Conservation (phyloP, 2,888 invertebrate genomes). For the Halictus quadricinctus region DNA sequence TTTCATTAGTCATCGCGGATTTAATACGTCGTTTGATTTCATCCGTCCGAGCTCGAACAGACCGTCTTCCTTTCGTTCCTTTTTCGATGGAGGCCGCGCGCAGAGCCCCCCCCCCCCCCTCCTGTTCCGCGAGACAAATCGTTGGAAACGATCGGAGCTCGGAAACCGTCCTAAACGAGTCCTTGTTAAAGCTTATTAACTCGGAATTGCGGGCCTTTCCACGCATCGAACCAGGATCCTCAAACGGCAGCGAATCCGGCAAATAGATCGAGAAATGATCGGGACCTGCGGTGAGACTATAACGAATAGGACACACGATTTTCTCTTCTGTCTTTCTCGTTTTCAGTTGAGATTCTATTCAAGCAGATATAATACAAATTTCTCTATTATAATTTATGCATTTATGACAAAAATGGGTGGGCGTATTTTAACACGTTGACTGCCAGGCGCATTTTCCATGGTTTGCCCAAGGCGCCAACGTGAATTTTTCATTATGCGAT, state of each 20-base stretch:
- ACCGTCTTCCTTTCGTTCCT: conserved; percentile 30
- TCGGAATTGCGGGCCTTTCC: neutral
- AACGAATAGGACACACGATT: neutral
- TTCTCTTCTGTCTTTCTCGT: too few relatives aligned
- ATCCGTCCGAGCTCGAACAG: conserved; percentile 35
- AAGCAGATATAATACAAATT: too few relatives aligned
- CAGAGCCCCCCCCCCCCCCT: neutral
- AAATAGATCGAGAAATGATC: neutral
- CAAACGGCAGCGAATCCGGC: neutral
- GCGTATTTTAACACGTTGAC: too few relatives aligned
- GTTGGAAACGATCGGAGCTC: conserved; percentile 13
- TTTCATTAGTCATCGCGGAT: conserved; percentile 71
- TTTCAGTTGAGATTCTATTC: too few relatives aligned
- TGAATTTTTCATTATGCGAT: too few relatives aligned
- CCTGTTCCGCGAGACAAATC: conserved; percentile 37
- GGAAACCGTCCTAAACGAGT: neutral
- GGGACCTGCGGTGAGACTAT: neutral
- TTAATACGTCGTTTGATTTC: conserved; percentile 68
- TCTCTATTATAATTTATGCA: too few relatives aligned
- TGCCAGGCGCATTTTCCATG: too few relatives aligned
- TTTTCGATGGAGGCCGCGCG: conserved; percentile 7
- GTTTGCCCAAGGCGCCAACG: too few relatives aligned
- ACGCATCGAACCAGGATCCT: neutral
- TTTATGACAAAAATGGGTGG: too few relatives aligned
- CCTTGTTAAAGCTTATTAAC: conserved; percentile 49